Conservation (phyloP, 2,113 vertebrate genomes). For the Terrapene triunguis region DNA sequence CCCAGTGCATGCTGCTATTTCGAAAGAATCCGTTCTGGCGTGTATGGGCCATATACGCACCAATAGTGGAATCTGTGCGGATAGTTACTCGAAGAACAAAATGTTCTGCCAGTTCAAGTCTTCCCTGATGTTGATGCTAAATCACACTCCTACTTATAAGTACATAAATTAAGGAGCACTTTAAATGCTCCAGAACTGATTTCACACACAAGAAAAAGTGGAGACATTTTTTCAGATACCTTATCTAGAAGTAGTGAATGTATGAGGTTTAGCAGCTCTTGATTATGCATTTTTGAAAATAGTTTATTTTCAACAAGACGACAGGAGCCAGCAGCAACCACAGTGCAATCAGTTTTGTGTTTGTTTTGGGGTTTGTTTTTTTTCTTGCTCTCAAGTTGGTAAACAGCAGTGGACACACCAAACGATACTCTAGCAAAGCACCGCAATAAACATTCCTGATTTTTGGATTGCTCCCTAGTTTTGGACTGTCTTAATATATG, state of each 20-base stretch:
- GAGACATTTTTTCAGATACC: not conserved
- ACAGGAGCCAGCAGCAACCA: not conserved
- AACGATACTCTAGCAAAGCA: not conserved
- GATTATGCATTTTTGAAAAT: not conserved
- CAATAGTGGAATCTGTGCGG: not conserved
- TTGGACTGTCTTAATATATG: not conserved
- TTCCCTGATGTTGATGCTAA: not conserved
- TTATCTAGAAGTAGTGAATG: not conserved
- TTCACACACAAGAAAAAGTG: not conserved
- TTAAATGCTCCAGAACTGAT: not conserved
- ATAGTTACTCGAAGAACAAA: not conserved
- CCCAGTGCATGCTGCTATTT: not conserved
- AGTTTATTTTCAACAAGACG: no score
- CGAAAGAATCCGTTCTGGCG: not conserved
- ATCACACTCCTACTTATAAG: no score
- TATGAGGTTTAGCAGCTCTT: not conserved
- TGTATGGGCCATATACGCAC: not conserved
- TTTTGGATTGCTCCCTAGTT: not conserved
- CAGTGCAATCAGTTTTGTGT: not conserved
- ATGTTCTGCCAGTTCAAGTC: not conserved
- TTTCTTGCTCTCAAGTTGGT: not conserved
- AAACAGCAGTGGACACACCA: not conserved
- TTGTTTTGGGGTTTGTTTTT: not conserved
- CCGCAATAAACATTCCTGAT: not conserved
- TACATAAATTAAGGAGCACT: not conserved